These are phyloP conservation scores for Atta colombica DNA, from an alignment of 1,140 invertebrate genomes.

Conservation along the genomic window DNA sequence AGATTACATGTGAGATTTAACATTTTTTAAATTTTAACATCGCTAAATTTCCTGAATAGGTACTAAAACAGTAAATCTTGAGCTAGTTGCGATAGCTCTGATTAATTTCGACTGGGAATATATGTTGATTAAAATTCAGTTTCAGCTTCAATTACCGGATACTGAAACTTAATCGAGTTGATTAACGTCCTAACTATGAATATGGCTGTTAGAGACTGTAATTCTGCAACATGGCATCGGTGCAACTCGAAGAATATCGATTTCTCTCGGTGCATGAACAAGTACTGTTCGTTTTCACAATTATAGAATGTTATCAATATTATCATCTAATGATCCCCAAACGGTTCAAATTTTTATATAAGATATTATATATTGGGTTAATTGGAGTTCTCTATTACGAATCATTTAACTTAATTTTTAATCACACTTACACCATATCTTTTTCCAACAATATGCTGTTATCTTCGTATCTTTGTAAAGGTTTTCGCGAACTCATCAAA, in stretches of 20 bases:
- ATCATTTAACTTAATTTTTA: constrained; percentile 37
- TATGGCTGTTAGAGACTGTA: constrained; percentile 52
- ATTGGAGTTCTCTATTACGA: background rate
- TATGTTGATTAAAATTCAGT: constrained; percentile 53
- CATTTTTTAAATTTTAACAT: background rate
- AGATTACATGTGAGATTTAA: background rate
- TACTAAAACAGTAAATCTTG: constrained; percentile 5
- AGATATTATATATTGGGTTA: background rate
- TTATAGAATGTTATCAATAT: constrained; percentile 14
- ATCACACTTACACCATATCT: background rate
- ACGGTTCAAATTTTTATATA: background rate
- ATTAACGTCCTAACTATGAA: constrained; percentile 52
- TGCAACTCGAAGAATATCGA: constrained; percentile 44
- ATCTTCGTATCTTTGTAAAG: constrained; percentile 22
- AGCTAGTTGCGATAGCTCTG: background rate
- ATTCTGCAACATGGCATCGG: constrained; percentile 11
- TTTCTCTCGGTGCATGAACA: background rate
- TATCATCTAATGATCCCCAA: constrained; percentile 8
- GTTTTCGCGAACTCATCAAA: constrained; percentile 44
- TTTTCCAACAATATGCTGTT: constrained; percentile 23
- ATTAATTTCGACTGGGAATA: constrained; percentile 39
- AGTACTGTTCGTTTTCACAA: background rate
- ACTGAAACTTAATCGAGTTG: constrained; percentile 48
- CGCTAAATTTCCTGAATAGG: background rate
- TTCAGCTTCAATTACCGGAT: constrained; percentile 32